phyloP scores from a whole-genome alignment of 2,113 vertebrate genomes.

The Rynchops niger region DNA sequence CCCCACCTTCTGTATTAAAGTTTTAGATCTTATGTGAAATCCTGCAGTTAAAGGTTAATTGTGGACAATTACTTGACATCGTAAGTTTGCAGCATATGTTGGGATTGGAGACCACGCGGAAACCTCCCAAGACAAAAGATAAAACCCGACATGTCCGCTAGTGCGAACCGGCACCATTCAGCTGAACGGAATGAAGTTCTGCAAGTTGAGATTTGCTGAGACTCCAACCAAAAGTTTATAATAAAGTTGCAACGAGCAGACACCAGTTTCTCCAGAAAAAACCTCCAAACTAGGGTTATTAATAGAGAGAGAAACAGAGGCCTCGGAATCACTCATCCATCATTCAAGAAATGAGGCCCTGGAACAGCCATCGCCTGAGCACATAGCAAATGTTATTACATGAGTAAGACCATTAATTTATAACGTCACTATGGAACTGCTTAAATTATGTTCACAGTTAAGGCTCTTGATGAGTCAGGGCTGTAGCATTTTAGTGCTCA shows the following conservation, averaged over 20 bases:
- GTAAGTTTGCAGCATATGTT: neutral
- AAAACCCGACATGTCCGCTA: rapidly evolving
- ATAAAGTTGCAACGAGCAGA: neutral
- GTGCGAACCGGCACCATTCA: neutral
- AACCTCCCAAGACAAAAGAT: neutral
- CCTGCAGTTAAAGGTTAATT: neutral
- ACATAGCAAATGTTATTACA: neutral
- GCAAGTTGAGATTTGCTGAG: neutral
- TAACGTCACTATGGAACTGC: neutral
- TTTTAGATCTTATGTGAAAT: neutral
- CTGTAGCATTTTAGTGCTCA: neutral
- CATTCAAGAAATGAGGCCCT: neutral
- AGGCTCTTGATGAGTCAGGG: neutral
- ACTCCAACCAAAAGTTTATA: neutral
- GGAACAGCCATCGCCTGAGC: neutral
- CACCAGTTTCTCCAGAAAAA: neutral
- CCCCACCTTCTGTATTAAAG: neutral
- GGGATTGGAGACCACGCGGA: neutral
- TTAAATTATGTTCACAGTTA: neutral
- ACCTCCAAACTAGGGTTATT: neutral
- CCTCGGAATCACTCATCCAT: neutral
- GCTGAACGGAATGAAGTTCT: neutral
- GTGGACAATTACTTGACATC: neutral
- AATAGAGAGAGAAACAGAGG: neutral
- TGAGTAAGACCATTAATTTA: neutral